These are phyloP conservation scores for Lucinisca nassula DNA, from an alignment of 2,888 invertebrate species.

Conservation along the genomic window DNA sequence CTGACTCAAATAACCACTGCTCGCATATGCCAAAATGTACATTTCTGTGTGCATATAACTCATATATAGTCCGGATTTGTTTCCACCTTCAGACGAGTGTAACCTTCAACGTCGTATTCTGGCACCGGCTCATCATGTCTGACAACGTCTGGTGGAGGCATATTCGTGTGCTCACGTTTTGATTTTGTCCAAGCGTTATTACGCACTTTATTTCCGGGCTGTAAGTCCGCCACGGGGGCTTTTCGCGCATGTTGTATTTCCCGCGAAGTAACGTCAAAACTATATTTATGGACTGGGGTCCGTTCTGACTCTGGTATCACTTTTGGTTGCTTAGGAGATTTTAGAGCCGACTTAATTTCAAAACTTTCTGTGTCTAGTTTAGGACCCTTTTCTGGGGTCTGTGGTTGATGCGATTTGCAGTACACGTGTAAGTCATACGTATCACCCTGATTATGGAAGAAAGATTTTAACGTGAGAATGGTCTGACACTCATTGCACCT, in stretches of 20 bases:
- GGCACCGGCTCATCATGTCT: constrained; percentile 69
- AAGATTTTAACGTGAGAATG: constrained; percentile 76
- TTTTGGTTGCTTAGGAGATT: constrained; percentile 71
- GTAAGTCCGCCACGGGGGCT: constrained; percentile 73
- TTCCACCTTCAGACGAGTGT: constrained; percentile 66
- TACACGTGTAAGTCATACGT: constrained; percentile 77
- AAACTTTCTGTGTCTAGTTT: constrained; percentile 74
- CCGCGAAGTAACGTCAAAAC: constrained; percentile 64
- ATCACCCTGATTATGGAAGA: constrained; percentile 78
- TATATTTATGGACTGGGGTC: constrained; percentile 69
- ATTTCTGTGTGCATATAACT: no score
- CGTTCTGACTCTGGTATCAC: constrained; percentile 79
- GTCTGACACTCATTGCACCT: constrained; percentile 77
- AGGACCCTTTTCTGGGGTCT: constrained; percentile 65
- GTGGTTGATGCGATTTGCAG: constrained; percentile 78
- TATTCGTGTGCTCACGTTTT: constrained; percentile 65
- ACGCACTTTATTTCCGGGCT: constrained; percentile 74
- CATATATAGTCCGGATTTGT: constrained; percentile 70
- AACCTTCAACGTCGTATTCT: constrained; percentile 71
- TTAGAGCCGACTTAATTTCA: constrained; percentile 75
- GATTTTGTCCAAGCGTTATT: constrained; percentile 75
- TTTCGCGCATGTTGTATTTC: constrained; percentile 73
- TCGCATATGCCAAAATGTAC: no score
- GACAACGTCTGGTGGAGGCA: constrained; percentile 72
- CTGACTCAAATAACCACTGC: no score